Evolutionary conservation across 2,797 vertebrate species (phyloP), one percentile per base, ranked within the genome.

Genomic region (Gallinago nigripennis): DNA sequence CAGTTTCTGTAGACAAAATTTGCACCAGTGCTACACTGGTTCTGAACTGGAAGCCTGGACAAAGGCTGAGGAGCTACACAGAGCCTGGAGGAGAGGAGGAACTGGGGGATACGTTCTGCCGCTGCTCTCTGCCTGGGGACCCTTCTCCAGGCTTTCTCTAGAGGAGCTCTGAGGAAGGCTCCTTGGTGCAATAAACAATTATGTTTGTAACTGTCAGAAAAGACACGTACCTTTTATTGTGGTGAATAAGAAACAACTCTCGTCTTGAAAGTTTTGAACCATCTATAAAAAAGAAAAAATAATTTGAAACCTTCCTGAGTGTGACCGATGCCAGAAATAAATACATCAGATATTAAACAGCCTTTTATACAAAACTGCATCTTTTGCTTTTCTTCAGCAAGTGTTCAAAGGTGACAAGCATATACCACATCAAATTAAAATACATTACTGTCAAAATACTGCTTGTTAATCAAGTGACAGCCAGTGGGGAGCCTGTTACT

Each of bases 201-300:
- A 25, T 2, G 6, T 5, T 71, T 54, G 19, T 17, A n/a, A 65
- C 41, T 41, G 20, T 27, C 20, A 50, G 39, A 71, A 90, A 91
- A 39, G 21, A 43, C 39, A 90, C 91, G 39, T 98, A 99, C 99
- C 99, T 99, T 99, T 99, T 96, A 99, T 97, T 85, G 98, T 99
- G 97, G 98, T 98, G 97, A 99, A 99, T 97, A 99, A 97, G 98
- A 99, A 99, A 97, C 98, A 99, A 97, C 98, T 99, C 97, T 99
- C 99, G 90, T 99, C 99, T 84, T 98, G 98, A 97, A 99, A 98
- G 97, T 99, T 99, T 94, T 99, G 99, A 98, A 99, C 99, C 99
- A 99, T 99, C 99, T 99, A 94, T 76, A 90, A 86, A 90, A 72
- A 92, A 70, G 75, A 90, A 66, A 93, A 63, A 28, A 46, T 31